These are phyloP conservation scores for Hydrocynus forskahlii DNA, from an alignment of 2,797 vertebrate genomes.

Conservation along the genomic window DNA sequence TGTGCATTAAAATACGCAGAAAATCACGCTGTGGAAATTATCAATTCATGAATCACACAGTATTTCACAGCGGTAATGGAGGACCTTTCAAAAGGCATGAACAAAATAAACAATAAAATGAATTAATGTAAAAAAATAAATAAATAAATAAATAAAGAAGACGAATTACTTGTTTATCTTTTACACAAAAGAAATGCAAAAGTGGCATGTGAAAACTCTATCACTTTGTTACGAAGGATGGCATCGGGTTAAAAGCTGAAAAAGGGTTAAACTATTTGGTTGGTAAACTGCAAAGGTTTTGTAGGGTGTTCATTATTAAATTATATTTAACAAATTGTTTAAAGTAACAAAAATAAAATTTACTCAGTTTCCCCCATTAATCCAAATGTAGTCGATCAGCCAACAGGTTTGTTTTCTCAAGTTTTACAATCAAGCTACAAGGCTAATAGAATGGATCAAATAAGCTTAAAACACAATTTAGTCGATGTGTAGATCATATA, in stretches of 20 bases:
- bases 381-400: no score
- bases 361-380: no score
- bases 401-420: no score
- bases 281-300: neutral
- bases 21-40: neutral
- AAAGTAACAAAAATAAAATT: no score
- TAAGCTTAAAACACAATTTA: no score
- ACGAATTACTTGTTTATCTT: neutral
- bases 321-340: no score
- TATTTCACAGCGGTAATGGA: conserved; percentile 10
- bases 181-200: neutral
- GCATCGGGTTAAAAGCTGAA: no score
- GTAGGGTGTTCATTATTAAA: neutral
- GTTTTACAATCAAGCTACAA: no score
- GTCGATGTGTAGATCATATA: no score
- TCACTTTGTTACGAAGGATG: no score
- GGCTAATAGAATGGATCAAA: no score
- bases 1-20: neutral
- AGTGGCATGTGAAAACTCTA: neutral
- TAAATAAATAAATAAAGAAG: neutral
- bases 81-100: neutral
- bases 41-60: neutral
- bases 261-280: neutral
- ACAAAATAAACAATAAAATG: neutral
- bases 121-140: neutral